phyloP scores from a whole-genome alignment of 2,888 invertebrate genomes.

The Octonoba sinensis region DNA sequence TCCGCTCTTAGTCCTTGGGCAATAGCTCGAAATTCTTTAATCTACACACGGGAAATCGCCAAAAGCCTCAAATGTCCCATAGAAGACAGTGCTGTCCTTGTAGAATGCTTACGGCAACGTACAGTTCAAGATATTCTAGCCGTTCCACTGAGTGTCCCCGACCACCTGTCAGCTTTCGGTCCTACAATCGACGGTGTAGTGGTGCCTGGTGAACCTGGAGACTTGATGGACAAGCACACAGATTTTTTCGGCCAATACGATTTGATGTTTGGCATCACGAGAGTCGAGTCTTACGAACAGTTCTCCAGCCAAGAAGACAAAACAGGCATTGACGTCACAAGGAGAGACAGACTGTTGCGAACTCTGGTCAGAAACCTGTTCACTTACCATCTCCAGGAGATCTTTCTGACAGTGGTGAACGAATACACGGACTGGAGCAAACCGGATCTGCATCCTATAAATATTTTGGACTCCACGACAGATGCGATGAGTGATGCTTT shows the following conservation, averaged over 20 bases:
- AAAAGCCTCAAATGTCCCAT: constrained; percentile 77
- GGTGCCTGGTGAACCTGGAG: constrained; percentile 78
- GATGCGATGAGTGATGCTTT: constrained; percentile 94
- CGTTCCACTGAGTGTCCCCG: constrained; percentile 71
- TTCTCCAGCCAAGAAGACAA: constrained; percentile 87
- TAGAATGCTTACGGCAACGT: constrained; percentile 75
- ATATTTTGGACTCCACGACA: constrained; percentile 77
- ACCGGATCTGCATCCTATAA: constrained; percentile 74
- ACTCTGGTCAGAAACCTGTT: constrained; percentile 70
- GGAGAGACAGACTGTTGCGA: constrained; percentile 82
- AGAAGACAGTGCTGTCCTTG: constrained; percentile 64
- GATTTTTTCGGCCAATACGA: constrained; percentile 70
- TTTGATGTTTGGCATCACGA: constrained; percentile 72
- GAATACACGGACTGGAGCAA: constrained; percentile 97
- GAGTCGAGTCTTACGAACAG: constrained; percentile 84
- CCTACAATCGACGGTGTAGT: constrained; percentile 96
- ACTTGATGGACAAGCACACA: constrained; percentile 66
- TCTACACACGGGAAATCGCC: constrained; percentile 67
- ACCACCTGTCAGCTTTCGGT: constrained; percentile 88
- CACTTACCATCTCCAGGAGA: too few species aligned
- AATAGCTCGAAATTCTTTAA: constrained; percentile 78
- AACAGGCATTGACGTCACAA: constrained; percentile 91
- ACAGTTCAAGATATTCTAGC: constrained; percentile 73
- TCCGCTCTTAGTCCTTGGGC: constrained; percentile 85
- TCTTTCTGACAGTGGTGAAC: constrained; percentile 81